Conservation (phyloP, 1,140 invertebrate genomes). For the Ceratosolen solmsi region DNA sequence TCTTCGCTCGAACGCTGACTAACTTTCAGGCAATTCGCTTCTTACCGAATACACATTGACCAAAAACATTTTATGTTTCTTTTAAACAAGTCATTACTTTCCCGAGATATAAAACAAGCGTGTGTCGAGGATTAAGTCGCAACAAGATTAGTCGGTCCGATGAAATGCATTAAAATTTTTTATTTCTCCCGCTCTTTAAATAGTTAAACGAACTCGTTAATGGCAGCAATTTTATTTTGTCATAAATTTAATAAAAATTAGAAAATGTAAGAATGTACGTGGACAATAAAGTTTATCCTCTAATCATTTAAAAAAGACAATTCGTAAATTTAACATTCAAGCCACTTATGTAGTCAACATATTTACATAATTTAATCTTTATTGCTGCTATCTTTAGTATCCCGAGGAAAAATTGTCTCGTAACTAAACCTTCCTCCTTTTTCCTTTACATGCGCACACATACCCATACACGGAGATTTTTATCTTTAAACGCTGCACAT, state of each 20-base stretch:
- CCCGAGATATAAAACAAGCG: background rate
- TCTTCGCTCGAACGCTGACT: background rate
- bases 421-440: background rate
- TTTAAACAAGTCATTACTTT: background rate
- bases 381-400: too few species aligned
- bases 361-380: background rate
- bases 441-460: background rate
- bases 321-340: background rate
- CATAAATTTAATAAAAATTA: background rate
- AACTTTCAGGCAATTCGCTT: background rate
- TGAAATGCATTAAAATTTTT: too few species aligned
- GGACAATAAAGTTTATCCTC: background rate
- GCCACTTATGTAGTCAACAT: background rate
- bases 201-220: background rate
- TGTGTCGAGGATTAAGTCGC: background rate
- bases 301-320: background rate
- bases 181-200: too few species aligned
- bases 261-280: too few species aligned
- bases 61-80: background rate
- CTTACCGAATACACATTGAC: background rate
- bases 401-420: background rate
- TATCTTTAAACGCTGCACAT: constrained; percentile 43
- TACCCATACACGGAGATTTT: constrained; percentile 30
- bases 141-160: background rate
- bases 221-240: background rate